Conservation (phyloP, 2,797 vertebrate species). For the Mionectes olivaceus region DNA sequence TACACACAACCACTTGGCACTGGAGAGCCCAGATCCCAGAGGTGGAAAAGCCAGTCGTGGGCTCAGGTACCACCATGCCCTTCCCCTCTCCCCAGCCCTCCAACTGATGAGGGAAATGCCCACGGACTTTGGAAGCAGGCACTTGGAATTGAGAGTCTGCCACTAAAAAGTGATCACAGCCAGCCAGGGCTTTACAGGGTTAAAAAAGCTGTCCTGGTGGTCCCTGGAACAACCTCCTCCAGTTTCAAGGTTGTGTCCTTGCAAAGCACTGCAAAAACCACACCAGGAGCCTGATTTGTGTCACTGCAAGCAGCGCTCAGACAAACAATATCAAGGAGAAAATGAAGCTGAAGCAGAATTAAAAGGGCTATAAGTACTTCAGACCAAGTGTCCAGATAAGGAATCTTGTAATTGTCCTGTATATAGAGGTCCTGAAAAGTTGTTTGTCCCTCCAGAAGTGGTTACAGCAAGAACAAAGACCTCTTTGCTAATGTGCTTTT, state of each 20-base stretch:
- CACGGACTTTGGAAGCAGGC: neutral
- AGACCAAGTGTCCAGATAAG: neutral
- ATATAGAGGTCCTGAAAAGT: neutral
- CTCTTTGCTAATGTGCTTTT: neutral
- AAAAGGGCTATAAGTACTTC: neutral
- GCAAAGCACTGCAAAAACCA: neutral
- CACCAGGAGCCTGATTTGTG: neutral
- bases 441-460: neutral
- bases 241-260: neutral
- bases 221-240: neutral
- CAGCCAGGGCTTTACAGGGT: neutral
- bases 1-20: neutral
- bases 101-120: neutral
- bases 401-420: neutral
- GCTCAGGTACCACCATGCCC: neutral
- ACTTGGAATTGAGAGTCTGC: neutral
- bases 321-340: neutral
- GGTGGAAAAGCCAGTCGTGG: accelerated
- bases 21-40: neutral
- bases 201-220: neutral
- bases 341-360: neutral
- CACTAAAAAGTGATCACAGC: neutral
- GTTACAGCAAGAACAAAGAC: neutral
- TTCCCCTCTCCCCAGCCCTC: neutral
- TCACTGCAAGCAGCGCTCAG: neutral